These are phyloP conservation scores for Polypterus bichir DNA, from an alignment of 2,113 vertebrate species.

Conservation along the genomic window DNA sequence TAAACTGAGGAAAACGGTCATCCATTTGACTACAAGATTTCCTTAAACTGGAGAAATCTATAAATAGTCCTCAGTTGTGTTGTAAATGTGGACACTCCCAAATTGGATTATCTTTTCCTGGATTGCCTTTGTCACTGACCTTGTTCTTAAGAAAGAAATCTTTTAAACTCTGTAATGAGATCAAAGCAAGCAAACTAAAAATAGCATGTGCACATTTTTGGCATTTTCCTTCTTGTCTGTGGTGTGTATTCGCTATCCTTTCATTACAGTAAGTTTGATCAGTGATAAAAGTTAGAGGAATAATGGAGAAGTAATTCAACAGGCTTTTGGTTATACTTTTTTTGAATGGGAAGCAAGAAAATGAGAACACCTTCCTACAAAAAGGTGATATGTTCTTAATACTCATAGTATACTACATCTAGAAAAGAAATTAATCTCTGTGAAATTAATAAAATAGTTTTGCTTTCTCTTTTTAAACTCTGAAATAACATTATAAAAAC, in stretches of 20 bases:
- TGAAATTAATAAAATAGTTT: too few species aligned
- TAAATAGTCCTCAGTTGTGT: constrained; percentile 31
- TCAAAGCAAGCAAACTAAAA: constrained; percentile 34
- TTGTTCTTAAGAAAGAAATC: constrained; percentile 55
- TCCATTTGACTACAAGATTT: too few species aligned
- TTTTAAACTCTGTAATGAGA: constrained; percentile 53
- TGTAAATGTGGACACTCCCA: not conserved
- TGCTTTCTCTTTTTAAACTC: too few species aligned
- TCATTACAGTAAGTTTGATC: not conserved
- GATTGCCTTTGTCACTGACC: constrained; percentile 53
- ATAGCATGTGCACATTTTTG: constrained; percentile 7
- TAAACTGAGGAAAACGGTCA: too few species aligned
- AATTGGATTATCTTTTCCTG: constrained; percentile 48
- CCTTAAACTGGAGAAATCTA: not conserved
- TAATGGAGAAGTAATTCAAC: too few species aligned
- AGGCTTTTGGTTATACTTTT: too few species aligned
- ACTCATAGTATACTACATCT: too few species aligned
- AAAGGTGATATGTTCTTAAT: constrained; percentile 39
- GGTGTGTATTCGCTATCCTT: not conserved
- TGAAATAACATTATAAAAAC: too few species aligned
- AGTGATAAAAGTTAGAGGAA: not conserved
- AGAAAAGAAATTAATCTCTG: too few species aligned
- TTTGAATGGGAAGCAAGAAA: constrained; percentile 47
- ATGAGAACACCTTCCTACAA: constrained; percentile 53
- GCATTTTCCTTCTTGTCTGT: too few species aligned